Conservation (phyloP, 2,888 invertebrate genomes). For the Patella pellucida region DNA sequence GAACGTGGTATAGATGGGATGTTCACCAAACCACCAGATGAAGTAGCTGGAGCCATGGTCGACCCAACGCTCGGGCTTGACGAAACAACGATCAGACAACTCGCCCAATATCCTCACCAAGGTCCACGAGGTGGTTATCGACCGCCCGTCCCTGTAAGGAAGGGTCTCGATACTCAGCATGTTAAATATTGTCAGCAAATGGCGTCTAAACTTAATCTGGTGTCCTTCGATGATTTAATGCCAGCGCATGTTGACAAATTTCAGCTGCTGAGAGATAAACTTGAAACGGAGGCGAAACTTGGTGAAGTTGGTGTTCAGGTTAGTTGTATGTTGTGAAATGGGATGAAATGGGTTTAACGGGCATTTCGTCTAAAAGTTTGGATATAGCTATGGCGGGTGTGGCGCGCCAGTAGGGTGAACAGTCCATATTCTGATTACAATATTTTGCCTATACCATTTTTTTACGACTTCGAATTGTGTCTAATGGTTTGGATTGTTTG, state of each 20-base stretch:
- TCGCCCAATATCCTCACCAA: constrained; percentile 22
- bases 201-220: constrained; percentile 45
- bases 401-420: no score
- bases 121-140: not conserved
- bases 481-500: no score
- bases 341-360: no score
- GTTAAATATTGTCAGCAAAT: constrained; percentile 51
- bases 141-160: constrained; percentile 36
- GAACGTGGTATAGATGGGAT: constrained; percentile 55
- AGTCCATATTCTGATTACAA: no score
- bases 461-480: no score
- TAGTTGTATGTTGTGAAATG: constrained; percentile 8
- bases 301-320: constrained; percentile 58
- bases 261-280: constrained; percentile 45
- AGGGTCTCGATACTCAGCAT: constrained; percentile 54
- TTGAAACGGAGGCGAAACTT: constrained; percentile 53
- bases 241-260: constrained; percentile 52
- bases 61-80: constrained; percentile 44
- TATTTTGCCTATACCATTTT: no score
- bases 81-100: constrained; percentile 38
- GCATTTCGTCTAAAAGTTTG: no score
- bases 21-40: constrained; percentile 38
- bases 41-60: constrained; percentile 37
- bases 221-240: constrained; percentile 53
- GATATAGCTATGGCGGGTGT: no score